These are phyloP conservation scores for Gerris lacustris DNA, from an alignment of 2,888 invertebrate genomes.

Conservation along the genomic window DNA sequence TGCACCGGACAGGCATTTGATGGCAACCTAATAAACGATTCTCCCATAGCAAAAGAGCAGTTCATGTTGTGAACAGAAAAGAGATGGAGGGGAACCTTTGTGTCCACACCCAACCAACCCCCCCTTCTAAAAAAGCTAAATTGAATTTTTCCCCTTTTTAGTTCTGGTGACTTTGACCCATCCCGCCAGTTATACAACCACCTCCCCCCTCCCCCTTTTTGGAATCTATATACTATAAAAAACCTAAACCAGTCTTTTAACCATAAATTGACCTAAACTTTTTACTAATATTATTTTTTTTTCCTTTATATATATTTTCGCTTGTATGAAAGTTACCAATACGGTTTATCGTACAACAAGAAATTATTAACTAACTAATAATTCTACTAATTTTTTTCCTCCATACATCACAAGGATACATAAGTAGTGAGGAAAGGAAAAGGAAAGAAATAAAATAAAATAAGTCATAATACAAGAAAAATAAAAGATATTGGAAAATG, in stretches of 20 bases:
- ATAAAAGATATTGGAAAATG: too few species aligned
- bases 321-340: too few species aligned
- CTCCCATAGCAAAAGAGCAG: neutral
- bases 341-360: too few species aligned
- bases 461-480: too few species aligned
- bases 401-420: too few species aligned
- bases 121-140: neutral
- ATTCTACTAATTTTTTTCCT: too few species aligned
- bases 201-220: too few species aligned
- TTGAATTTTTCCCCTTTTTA: slow-evolving; percentile 1
- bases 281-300: neutral
- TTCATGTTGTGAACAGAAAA: neutral
- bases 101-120: neutral
- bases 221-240: neutral
- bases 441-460: too few species aligned
- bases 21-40: neutral
- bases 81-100: neutral
- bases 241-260: neutral
- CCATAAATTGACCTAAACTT: neutral
- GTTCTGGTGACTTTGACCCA: neutral
- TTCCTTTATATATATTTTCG: too few species aligned
- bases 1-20: slow-evolving; percentile 5
- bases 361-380: too few species aligned
- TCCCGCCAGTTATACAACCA: too few species aligned
- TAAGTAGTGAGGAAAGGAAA: too few species aligned